Evolutionary conservation across 2,797 vertebrate species (phyloP).

Genomic region (Hypotaenidia philippensis): DNA sequence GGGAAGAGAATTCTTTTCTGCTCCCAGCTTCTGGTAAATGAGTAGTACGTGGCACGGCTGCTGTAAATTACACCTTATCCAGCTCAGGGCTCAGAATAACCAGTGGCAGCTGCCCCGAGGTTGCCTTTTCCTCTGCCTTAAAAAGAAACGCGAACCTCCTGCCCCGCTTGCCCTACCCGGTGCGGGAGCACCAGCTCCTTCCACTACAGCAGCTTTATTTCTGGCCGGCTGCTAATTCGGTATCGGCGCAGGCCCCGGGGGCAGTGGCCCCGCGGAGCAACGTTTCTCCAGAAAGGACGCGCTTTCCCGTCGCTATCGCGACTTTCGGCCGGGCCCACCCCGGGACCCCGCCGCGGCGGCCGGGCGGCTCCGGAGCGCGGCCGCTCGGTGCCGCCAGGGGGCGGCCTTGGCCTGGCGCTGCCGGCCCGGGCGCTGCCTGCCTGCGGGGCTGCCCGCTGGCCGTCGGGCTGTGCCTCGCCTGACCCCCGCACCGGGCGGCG

Average conservation of each 20-base stretch:
- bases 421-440: neutral
- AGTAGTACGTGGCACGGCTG: neutral
- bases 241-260: rapidly evolving
- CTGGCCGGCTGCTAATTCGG: rapidly evolving
- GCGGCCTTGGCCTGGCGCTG: neutral
- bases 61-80: neutral
- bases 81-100: rapidly evolving
- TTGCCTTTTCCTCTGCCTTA: too few species aligned
- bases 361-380: neutral
- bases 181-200: neutral
- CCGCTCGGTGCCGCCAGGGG: neutral
- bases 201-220: rapidly evolving
- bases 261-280: neutral
- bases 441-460: neutral
- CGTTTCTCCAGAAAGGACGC: neutral
- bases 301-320: neutral
- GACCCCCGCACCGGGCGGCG: rapidly evolving
- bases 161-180: neutral
- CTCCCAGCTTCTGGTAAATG: neutral
- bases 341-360: neutral
- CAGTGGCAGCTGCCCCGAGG: neutral
- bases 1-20: neutral
- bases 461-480: rapidly evolving
- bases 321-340: too few species aligned
- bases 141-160: rapidly evolving